Evolutionary conservation across 1,140 invertebrate species (phyloP).

Genomic region (Myzus persicae): DNA sequence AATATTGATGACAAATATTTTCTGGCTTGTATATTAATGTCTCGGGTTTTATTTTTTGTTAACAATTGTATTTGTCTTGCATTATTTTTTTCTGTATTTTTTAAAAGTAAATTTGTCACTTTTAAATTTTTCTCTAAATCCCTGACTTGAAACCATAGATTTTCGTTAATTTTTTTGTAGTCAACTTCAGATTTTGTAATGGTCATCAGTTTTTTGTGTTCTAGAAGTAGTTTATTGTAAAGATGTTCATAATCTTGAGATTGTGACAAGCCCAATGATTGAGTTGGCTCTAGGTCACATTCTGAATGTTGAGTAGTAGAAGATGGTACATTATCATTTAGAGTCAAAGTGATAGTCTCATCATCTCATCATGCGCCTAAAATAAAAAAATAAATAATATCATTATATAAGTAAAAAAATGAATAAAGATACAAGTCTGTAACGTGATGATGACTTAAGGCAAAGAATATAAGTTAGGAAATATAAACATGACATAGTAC

Average conservation of each 20-base stretch:
- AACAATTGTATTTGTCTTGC: background rate
- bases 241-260: too few relatives aligned
- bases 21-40: background rate
- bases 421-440: too few relatives aligned
- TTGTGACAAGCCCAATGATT: background rate
- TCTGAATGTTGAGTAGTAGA: too few relatives aligned
- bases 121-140: conserved; percentile 7
- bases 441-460: too few relatives aligned
- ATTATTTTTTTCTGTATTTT: background rate
- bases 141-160: background rate
- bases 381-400: background rate
- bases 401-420: too few relatives aligned
- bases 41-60: background rate
- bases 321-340: background rate
- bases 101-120: background rate
- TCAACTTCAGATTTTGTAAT: too few relatives aligned
- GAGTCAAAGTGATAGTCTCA: conserved; percentile 11
- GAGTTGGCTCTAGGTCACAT: too few relatives aligned
- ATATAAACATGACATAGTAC: too few relatives aligned
- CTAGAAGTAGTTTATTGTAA: too few relatives aligned
- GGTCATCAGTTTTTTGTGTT: too few relatives aligned
- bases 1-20: conserved; percentile 18
- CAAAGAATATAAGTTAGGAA: too few relatives aligned
- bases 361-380: background rate
- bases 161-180: background rate